Conservation (phyloP, 2,888 invertebrate species). For the Ernsta delagoae region DNA sequence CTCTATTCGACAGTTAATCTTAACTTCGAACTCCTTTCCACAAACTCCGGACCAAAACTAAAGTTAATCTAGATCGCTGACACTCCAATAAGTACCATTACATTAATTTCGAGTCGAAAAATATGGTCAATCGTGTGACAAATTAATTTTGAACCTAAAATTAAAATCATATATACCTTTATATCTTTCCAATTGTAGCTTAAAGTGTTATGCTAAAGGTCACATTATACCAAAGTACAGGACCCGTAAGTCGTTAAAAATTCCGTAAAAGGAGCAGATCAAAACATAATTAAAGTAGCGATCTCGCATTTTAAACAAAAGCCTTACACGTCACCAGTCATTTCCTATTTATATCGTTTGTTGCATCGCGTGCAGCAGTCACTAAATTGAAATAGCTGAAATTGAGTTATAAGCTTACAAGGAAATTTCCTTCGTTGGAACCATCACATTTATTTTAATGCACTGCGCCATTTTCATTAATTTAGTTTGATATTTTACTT, state of each 20-base stretch:
- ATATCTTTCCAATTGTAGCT: too few relatives aligned
- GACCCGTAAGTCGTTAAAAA: too few relatives aligned
- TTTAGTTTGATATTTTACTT: not conserved
- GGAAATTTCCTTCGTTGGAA: slow-evolving; percentile 13
- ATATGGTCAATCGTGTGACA: not conserved
- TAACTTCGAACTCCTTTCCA: not conserved
- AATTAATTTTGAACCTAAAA: too few relatives aligned
- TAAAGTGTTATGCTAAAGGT: too few relatives aligned
- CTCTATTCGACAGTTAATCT: slow-evolving; percentile 5
- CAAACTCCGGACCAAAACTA: not conserved
- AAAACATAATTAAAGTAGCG: slow-evolving; percentile 9
- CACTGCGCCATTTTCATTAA: not conserved
- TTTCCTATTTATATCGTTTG: slow-evolving; percentile 14
- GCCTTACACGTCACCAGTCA: slow-evolving; percentile 10
- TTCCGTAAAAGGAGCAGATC: not conserved
- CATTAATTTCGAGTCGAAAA: not conserved
- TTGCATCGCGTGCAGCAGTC: slow-evolving; percentile 19
- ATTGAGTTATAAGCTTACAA: slow-evolving; percentile 23
- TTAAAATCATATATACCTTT: too few relatives aligned
- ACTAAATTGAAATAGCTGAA: slow-evolving; percentile 29
- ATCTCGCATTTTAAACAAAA: slow-evolving; percentile 27
- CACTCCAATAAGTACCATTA: not conserved
- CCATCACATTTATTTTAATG: not conserved
- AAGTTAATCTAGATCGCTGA: slow-evolving; percentile 6
- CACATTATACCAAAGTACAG: too few relatives aligned